Evolutionary conservation across 2,113 vertebrate genomes (phyloP), one percentile per base, ranked within the genome.

Genomic region (Pelecanoides urinatrix): DNA sequence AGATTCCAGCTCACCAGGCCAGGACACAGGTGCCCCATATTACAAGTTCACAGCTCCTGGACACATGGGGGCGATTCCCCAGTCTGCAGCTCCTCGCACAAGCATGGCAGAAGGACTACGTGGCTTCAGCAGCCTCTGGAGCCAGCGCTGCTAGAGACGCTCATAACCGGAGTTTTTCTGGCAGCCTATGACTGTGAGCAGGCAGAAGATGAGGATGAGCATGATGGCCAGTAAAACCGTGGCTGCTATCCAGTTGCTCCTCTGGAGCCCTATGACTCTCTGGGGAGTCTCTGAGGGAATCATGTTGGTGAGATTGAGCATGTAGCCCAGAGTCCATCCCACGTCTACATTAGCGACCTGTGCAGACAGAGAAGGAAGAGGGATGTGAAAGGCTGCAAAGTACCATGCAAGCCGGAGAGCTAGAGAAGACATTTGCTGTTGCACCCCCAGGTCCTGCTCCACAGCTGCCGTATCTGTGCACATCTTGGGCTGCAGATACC

Each of bases 311-410:
- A 98, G 92, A 47, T 90, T 98, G 72, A 99, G 98, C 98, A 99
- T 98, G 97, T 99, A 99, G 80, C 99, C 99, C 85, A 99, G 98
- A 20, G 98, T 98, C 99, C 99, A 99, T 52, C 99, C 99, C 84
- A 99, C 93, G 0, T 98, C 98, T 4, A 95, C 45, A 3, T 97
- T 90, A 13, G 97, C 92, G 1, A 98, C 98, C 99, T 99, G 97
- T 5, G 83, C 81, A 91, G 88, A 67, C 13, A 70, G 45, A 86
- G 55, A 14, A 65, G 75, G 25, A 66, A 77, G 22, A 80, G 18
- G 14, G 13, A 19, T 68, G 42, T n/a, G 38, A 91, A 63, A 42
- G 40, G 36, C 36, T 88, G 61, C 25, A 32, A 32, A 44, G 40
- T 13, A 47, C 27, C 61, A 38, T 10, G 36, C 65, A 63, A 84